These are phyloP conservation scores for Porites australiensis DNA, from an alignment of 64 coral and sea anemone genomes.

Conservation along the genomic window DNA sequence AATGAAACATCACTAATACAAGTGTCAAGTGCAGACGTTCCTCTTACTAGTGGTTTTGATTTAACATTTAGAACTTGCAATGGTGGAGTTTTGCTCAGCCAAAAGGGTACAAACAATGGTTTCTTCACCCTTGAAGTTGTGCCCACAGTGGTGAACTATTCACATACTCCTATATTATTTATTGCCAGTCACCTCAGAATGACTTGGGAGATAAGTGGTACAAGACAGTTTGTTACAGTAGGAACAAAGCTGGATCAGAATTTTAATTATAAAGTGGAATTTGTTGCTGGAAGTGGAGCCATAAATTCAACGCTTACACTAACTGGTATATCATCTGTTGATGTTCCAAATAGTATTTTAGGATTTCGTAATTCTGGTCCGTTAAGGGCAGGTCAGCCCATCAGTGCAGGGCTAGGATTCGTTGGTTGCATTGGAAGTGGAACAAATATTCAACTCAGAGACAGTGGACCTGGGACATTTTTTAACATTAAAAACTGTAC, in stretches of 20 bases:
- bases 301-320: conserved; percentile 64
- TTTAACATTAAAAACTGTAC: conserved; percentile 25
- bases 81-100: conserved; percentile 67
- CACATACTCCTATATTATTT: conserved; percentile 41
- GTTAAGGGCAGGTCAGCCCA: conserved; percentile 26
- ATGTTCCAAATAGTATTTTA: conserved; percentile 54
- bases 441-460: conserved; percentile 34
- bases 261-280: conserved; percentile 45
- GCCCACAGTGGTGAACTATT: conserved; percentile 55
- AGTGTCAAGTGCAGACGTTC: conserved; percentile 30
- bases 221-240: conserved; percentile 40
- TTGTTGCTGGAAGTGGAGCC: conserved; percentile 39
- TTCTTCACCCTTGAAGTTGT: conserved; percentile 62
- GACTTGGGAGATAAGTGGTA: conserved; percentile 49
- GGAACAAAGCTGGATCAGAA: conserved; percentile 77
- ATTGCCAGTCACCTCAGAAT: conserved; percentile 56
- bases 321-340: background rate
- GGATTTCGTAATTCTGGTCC: conserved; percentile 39
- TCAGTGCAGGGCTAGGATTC: conserved; percentile 34
- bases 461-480: background rate
- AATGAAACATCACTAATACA: conserved; percentile 74
- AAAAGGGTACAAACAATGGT: conserved; percentile 61
- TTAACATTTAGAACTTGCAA: conserved; percentile 80
- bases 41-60: conserved; percentile 54
- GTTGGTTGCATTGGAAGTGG: conserved; percentile 83